These are phyloP conservation scores for Orbicella faveolata DNA, from an alignment of 64 coral and sea anemone species.

Conservation along the genomic window DNA sequence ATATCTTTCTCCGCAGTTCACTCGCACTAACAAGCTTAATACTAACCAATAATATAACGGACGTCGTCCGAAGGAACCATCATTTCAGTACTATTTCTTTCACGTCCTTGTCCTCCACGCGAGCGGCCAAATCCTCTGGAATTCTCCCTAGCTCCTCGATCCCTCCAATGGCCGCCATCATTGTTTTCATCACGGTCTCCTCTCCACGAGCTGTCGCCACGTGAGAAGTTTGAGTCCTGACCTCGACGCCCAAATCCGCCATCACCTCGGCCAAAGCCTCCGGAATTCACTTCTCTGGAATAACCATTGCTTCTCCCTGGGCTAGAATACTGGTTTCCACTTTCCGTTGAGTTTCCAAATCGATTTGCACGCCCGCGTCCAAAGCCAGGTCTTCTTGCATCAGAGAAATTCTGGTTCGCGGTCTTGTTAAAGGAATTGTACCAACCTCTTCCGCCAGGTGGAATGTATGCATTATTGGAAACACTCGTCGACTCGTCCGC, in stretches of 20 bases:
- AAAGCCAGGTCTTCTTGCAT: constrained; percentile 30
- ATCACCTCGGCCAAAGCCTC: constrained; percentile 10
- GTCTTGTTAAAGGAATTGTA: constrained; percentile 1
- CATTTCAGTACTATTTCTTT: constrained; percentile 12
- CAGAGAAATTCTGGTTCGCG: background rate
- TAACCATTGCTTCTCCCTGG: constrained; percentile 14
- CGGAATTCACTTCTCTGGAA: background rate
- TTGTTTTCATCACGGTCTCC: background rate
- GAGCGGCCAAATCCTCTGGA: constrained; percentile 1
- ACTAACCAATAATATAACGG: constrained; percentile 35
- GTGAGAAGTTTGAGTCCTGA: background rate
- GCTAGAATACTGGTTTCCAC: background rate
- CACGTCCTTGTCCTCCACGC: constrained; percentile 15
- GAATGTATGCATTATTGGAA: background rate
- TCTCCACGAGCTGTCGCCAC: background rate
- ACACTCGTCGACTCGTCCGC: background rate
- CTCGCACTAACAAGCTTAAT: background rate
- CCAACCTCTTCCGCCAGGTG: constrained; percentile 1
- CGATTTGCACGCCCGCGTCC: constrained; percentile 31
- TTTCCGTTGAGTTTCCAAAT: constrained; percentile 25
- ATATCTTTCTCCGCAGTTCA: too few relatives aligned
- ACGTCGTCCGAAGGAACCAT: constrained; percentile 31
- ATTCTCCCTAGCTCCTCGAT: constrained; percentile 2
- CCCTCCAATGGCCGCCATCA: background rate
- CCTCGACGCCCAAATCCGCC: background rate